Conservation (phyloP, 2,888 invertebrate species). For the Erebia palarica region DNA sequence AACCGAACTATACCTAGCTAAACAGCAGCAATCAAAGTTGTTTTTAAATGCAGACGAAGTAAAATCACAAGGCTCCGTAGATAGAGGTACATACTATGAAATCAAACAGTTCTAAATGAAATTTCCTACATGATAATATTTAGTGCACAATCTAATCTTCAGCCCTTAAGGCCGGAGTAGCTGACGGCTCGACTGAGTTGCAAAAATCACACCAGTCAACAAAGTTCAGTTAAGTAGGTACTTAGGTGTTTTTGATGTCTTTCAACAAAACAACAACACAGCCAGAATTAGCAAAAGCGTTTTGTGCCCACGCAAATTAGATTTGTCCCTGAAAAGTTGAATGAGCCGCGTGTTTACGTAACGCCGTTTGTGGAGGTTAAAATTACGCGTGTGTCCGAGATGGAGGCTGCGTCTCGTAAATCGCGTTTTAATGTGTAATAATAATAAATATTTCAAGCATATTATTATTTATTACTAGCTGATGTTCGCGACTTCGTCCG, state of each 20-base stretch:
- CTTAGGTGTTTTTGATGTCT: background rate
- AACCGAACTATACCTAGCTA: no score
- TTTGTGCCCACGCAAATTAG: conserved; percentile 6
- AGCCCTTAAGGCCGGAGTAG: no score
- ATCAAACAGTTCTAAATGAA: no score
- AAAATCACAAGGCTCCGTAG: no score
- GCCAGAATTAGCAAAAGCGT: conserved; percentile 4
- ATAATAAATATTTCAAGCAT: conserved; percentile 26
- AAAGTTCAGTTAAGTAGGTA: background rate
- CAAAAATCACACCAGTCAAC: no score
- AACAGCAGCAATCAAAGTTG: no score
- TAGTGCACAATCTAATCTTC: no score
- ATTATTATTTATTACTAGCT: conserved; percentile 5
- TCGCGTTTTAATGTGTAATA: conserved; percentile 47
- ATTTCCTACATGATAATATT: no score
- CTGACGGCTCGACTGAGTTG: no score
- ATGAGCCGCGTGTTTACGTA: conserved; percentile 49
- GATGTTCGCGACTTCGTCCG: no score
- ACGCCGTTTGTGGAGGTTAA: conserved; percentile 51
- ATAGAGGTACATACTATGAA: no score
- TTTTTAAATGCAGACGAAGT: no score
- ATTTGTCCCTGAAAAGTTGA: conserved; percentile 44
- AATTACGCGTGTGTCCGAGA: conserved; percentile 51
- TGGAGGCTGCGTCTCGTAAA: conserved; percentile 46
- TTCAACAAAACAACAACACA: background rate